Conservation (phyloP, 92 coral and sea anemone species). For the Palythoa caribaeorum region DNA sequence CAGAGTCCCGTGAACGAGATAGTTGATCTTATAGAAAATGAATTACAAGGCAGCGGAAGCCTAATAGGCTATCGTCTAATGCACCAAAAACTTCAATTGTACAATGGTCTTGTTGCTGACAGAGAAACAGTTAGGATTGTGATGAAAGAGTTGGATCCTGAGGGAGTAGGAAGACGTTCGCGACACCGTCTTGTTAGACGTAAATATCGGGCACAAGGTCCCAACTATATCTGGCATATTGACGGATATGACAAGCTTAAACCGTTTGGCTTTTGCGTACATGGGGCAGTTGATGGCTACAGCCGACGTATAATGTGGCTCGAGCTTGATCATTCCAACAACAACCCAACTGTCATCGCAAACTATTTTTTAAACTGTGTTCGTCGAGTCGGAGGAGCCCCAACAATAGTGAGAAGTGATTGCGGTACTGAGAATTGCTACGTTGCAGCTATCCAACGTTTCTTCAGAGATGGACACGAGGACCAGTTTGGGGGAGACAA, state of each 20-base stretch:
- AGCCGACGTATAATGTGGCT: slow-evolving; percentile 8
- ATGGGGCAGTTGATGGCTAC: neutral
- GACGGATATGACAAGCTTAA: slow-evolving; percentile 8
- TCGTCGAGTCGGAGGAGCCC: slow-evolving; percentile 17
- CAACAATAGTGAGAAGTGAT: slow-evolving; percentile 30
- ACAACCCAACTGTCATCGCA: slow-evolving; percentile 3
- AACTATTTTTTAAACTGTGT: slow-evolving; percentile 19
- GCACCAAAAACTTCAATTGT: slow-evolving; percentile 59
- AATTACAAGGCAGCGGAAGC: slow-evolving; percentile 57
- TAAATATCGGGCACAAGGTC: neutral
- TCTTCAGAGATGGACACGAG: slow-evolving; percentile 18
- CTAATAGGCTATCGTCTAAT: slow-evolving; percentile 56
- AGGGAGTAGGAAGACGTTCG: slow-evolving; percentile 46
- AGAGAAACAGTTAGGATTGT: slow-evolving; percentile 58
- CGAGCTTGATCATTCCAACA: slow-evolving; percentile 17
- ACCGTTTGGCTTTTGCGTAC: slow-evolving; percentile 4
- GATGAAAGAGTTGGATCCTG: slow-evolving; percentile 56
- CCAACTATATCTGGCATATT: slow-evolving; percentile 10
- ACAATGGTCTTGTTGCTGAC: slow-evolving; percentile 54
- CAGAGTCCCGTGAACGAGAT: slow-evolving; percentile 33
- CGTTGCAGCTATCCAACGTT: neutral
- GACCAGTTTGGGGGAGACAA: slow-evolving; percentile 35
- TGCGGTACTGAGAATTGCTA: slow-evolving; percentile 48
- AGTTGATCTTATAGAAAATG: slow-evolving; percentile 50
- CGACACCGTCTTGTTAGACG: slow-evolving; percentile 22